A percentile compares a stretch with the other conserved stretches of the same genome.
Conservation (phyloP, 1,140 invertebrate genomes). For the Drosophila nebulosa region DNA sequence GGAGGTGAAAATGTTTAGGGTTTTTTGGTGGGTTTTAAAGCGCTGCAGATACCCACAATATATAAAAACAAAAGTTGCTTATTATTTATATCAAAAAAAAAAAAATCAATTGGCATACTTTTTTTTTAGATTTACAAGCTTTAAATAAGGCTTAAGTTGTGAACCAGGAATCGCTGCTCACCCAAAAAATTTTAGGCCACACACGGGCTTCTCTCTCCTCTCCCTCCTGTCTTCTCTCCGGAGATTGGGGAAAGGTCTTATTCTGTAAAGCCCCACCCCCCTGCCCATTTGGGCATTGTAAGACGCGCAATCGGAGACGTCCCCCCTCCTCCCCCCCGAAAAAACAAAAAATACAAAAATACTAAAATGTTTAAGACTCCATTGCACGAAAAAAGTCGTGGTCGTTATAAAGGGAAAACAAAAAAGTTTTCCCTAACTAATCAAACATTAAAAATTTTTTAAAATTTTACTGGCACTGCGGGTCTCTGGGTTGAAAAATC, state of each 20-base stretch:
- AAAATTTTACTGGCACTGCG: constrained; percentile 84
- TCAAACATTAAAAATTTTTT: background rate
- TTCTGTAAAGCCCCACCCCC: constrained; percentile 3
- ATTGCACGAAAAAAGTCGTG: constrained; percentile 49
- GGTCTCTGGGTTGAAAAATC: constrained; percentile 88
- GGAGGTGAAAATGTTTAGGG: background rate
- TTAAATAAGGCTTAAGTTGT: background rate
- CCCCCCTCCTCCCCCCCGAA: background rate
- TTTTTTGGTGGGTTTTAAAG: background rate
- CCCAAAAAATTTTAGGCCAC: background rate
- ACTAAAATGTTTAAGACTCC: constrained; percentile 42
- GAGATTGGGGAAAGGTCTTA: background rate
- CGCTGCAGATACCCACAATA: background rate
- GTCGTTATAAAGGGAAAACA: constrained; percentile 84
- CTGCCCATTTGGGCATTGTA: constrained; percentile 21
- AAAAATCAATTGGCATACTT: background rate
- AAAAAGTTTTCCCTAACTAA: background rate
- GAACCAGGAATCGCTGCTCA: background rate
- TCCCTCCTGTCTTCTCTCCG: background rate
- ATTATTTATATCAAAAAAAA: background rate
- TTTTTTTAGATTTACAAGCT: background rate
- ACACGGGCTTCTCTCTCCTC: background rate
- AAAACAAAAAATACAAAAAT: background rate
- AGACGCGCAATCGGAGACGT: constrained; percentile 22
- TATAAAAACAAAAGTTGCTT: background rate